Percentiles rank a stretch among this genome's conserved stretches.
phyloP scores from a whole-genome alignment of 2,113 vertebrate genomes.

The Rallus limicola region DNA sequence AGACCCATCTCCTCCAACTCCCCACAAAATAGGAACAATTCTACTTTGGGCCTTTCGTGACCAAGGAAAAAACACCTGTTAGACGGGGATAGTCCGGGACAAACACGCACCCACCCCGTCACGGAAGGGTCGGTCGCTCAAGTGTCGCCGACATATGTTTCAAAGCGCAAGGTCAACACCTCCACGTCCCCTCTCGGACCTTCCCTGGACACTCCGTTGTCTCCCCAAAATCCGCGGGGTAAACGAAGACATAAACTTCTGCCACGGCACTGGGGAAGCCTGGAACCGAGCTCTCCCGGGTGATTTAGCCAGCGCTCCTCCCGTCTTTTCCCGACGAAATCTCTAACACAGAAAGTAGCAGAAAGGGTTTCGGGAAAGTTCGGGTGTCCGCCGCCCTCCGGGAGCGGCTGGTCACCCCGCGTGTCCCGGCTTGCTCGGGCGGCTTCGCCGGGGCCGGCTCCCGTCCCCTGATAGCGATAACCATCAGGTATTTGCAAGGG shows the following conservation, averaged over 20 bases:
- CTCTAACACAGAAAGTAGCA: not conserved
- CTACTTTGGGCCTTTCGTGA: not conserved
- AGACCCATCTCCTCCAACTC: not conserved
- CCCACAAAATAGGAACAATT: not conserved
- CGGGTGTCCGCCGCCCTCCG: not conserved
- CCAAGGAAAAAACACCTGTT: not conserved
- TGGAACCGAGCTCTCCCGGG: not conserved
- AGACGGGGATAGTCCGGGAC: not conserved
- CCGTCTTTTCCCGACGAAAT: not conserved
- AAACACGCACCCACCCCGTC: too few relatives aligned
- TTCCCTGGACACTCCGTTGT: not conserved
- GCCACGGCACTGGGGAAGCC: not conserved
- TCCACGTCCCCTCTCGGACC: not conserved
- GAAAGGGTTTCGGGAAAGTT: not conserved
- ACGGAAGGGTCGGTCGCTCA: not conserved
- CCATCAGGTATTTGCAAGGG: constrained; percentile 9
- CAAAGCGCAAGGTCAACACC: not conserved
- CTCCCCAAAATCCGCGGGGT: not conserved
- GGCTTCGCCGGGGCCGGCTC: not conserved
- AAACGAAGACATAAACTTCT: not conserved
- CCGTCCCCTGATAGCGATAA: not conserved
- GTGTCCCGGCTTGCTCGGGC: not conserved
- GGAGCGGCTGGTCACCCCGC: not conserved
- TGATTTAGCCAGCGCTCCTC: not conserved
- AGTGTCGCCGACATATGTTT: not conserved